Conservation (phyloP, 2,113 vertebrate genomes). For the Hemibagrus wyckioides region DNA sequence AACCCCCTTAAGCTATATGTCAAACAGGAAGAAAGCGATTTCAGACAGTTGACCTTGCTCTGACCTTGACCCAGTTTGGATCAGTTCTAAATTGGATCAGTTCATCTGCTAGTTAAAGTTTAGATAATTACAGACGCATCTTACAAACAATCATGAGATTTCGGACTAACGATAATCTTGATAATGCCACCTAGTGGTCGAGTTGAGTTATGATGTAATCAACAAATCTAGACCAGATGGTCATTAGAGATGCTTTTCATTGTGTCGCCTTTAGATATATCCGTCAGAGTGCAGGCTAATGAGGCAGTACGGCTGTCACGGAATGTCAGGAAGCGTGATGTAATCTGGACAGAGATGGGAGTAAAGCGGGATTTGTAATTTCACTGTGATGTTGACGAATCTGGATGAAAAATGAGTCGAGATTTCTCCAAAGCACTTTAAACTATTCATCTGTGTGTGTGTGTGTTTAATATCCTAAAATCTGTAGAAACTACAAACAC, state of each 20-base stretch:
- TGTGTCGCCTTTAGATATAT: background rate
- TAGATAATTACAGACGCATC: too few species aligned
- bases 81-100: background rate
- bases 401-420: background rate
- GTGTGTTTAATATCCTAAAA: background rate
- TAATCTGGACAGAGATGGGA: background rate
- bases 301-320: slow-evolving; percentile 10
- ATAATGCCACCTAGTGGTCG: background rate
- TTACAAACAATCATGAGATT: too few species aligned
- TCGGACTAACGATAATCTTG: background rate
- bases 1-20: background rate
- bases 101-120: background rate
- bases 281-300: background rate
- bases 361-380: slow-evolving; percentile 1
- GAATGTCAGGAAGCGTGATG: slow-evolving; percentile 20
- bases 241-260: slow-evolving; percentile 8
- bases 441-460: background rate
- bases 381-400: background rate
- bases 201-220: background rate
- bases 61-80: background rate
- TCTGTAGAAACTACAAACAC: background rate
- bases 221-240: background rate
- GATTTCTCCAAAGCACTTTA: background rate
- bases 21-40: background rate
- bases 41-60: background rate